Percentiles rank a stretch among this genome's conserved stretches.
phyloP scores from a whole-genome alignment of 2,113 vertebrate genomes.

The Urocynchramus pylzowi region DNA sequence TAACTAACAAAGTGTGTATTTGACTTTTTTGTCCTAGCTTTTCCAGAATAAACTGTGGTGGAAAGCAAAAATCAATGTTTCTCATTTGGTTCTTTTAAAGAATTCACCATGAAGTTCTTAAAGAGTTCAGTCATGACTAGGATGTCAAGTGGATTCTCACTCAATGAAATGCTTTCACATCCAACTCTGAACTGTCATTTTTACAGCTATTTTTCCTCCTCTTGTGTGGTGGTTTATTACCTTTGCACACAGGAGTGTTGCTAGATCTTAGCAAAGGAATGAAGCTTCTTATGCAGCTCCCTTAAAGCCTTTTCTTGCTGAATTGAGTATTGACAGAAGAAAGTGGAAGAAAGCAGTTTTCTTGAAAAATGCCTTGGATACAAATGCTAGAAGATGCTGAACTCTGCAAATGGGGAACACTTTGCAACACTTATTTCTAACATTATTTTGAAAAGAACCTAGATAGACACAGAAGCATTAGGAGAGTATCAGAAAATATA shows the following conservation, averaged over 20 bases:
- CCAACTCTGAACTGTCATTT: background rate
- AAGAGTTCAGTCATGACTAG: background rate
- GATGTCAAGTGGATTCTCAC: background rate
- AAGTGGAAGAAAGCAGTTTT: background rate
- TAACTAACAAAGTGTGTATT: background rate
- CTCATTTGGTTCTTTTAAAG: background rate
- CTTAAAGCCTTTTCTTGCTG: background rate
- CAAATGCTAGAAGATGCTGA: background rate
- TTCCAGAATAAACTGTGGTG: background rate
- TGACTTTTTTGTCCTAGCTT: background rate
- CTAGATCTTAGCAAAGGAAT: background rate
- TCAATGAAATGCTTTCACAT: background rate
- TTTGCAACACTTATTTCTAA: background rate
- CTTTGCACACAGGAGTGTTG: background rate
- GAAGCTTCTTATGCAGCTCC: background rate
- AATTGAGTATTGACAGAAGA: background rate
- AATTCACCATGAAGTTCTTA: background rate
- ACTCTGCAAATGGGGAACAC: background rate
- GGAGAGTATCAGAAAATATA: background rate
- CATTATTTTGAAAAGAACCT: background rate
- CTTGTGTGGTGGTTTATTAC: background rate
- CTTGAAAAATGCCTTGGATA: background rate
- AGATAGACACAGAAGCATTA: background rate
- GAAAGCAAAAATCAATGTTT: background rate
- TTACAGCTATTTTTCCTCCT: background rate